Percentiles rank a stretch among this genome's conserved stretches.
phyloP scores from a whole-genome alignment of 1,140 invertebrate genomes.

The Whitmania pigra region DNA sequence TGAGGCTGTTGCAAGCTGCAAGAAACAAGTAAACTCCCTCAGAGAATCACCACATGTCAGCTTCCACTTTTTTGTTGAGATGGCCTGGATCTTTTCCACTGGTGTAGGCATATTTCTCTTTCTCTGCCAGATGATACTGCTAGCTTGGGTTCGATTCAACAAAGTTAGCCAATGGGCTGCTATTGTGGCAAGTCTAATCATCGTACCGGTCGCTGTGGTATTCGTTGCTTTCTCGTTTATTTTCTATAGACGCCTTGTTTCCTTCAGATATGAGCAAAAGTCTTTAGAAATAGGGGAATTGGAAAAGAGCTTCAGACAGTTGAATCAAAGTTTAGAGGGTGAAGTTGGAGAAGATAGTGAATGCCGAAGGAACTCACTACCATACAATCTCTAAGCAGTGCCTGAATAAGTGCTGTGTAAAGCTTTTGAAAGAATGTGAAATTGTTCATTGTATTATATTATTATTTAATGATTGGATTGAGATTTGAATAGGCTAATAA shows the following conservation, averaged over 20 bases:
- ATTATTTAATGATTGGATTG: no score
- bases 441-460: no score
- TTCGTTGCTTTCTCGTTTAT: slow-evolving; percentile 78
- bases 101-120: slow-evolving; percentile 69
- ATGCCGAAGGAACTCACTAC: neutral
- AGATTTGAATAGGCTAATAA: no score
- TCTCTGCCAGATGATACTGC: slow-evolving; percentile 78
- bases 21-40: slow-evolving; percentile 13
- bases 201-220: slow-evolving; percentile 72
- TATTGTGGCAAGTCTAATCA: slow-evolving; percentile 68
- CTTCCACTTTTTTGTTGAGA: slow-evolving; percentile 65
- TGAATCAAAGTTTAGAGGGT: slow-evolving; percentile 8
- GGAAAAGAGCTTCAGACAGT: slow-evolving; percentile 7
- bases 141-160: slow-evolving; percentile 59
- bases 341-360: neutral
- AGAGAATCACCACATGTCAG: slow-evolving; percentile 30
- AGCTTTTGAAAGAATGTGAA: no score
- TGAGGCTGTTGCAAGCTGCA: slow-evolving; percentile 22
- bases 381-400: no score
- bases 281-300: slow-evolving; percentile 3
- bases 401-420: no score
- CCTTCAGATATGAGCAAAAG: slow-evolving; percentile 13
- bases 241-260: slow-evolving; percentile 75
- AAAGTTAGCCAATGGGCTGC: slow-evolving; percentile 48
- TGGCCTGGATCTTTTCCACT: slow-evolving; percentile 87